Conservation (phyloP, 1,140 invertebrate species). For the Portunus trituberculatus region DNA sequence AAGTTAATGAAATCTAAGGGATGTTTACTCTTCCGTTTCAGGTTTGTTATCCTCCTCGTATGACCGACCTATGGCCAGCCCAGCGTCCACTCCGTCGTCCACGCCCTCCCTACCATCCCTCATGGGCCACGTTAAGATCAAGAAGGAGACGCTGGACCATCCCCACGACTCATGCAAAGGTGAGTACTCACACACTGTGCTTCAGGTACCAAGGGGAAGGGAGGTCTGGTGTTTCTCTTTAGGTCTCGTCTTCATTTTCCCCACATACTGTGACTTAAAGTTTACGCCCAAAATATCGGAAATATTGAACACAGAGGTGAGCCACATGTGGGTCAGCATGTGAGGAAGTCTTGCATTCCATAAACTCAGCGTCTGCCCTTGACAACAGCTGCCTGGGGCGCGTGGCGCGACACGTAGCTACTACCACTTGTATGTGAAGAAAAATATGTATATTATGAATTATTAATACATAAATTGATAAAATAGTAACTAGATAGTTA, state of each 20-base stretch:
- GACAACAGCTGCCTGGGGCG: not conserved
- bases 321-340: not conserved
- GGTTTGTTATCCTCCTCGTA: conserved; percentile 80
- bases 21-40: conserved; percentile 70
- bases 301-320: not conserved
- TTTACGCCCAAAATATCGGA: no score
- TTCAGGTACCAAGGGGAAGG: not conserved
- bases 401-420: not conserved
- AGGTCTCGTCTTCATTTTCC: no score
- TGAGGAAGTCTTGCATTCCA: not conserved
- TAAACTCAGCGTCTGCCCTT: not conserved
- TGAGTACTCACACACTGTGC: conserved; percentile 77
- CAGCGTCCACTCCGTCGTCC: conserved; percentile 78
- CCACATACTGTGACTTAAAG: no score
- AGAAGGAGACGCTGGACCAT: conserved; percentile 81
- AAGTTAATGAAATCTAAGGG: not conserved
- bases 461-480: no score
- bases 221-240: no score
- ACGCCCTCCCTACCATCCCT: conserved; percentile 64
- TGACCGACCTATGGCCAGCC: conserved; percentile 78
- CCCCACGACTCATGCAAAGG: conserved; percentile 81
- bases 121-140: conserved; percentile 79
- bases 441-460: not conserved
- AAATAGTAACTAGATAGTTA: no score
- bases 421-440: not conserved